Conservation (phyloP, 1,140 invertebrate species). For the Eciton burchellii region DNA sequence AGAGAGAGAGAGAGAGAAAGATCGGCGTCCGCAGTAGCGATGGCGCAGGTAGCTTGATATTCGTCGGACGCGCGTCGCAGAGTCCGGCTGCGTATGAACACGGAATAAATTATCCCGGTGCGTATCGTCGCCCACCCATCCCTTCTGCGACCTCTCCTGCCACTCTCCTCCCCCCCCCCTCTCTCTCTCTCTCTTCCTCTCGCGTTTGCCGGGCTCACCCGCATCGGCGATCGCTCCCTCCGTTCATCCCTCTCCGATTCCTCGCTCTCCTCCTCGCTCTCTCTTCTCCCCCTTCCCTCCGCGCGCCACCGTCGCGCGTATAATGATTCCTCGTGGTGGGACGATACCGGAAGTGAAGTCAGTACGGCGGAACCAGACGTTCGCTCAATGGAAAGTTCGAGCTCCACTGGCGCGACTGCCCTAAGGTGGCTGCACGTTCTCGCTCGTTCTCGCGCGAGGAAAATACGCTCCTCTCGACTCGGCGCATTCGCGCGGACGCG, state of each 20-base stretch:
- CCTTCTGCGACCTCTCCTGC: slow-evolving; percentile 32
- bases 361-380: slow-evolving; percentile 85
- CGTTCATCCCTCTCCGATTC: slow-evolving; percentile 40
- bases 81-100: slow-evolving; percentile 77
- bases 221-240: slow-evolving; percentile 39
- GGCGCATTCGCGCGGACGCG: slow-evolving; percentile 64
- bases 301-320: slow-evolving; percentile 28
- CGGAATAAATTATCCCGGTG: slow-evolving; percentile 79
- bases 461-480: slow-evolving; percentile 65
- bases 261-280: slow-evolving; percentile 37
- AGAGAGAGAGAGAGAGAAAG: too few relatives aligned
- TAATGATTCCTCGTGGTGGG: slow-evolving; percentile 79
- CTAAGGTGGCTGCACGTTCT: slow-evolving; percentile 69
- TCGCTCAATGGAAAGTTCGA: slow-evolving; percentile 85
- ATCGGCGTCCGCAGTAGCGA: slow-evolving; percentile 39
- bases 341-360: slow-evolving; percentile 85
- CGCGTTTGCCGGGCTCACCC: not conserved
- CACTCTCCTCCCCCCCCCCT: not conserved
- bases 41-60: slow-evolving; percentile 66
- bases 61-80: slow-evolving; percentile 72
- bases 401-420: slow-evolving; percentile 77
- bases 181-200: not conserved
- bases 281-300: too few relatives aligned
- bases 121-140: slow-evolving; percentile 45
- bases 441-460: slow-evolving; percentile 62